These are phyloP conservation scores for Urocitellus parryii DNA, from an alignment of 2,113 vertebrate species.

Conservation along the genomic window DNA sequence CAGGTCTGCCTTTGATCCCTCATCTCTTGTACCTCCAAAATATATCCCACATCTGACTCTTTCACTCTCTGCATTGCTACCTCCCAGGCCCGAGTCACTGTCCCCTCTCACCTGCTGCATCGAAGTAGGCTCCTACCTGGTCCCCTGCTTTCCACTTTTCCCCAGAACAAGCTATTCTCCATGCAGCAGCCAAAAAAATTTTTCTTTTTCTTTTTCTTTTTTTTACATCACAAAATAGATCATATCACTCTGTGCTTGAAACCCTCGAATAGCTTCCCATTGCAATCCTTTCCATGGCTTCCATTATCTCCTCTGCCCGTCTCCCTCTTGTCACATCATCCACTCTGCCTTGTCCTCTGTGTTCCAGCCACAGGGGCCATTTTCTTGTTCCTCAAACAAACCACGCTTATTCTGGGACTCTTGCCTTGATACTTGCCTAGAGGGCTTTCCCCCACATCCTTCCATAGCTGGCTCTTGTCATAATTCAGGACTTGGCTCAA, in stretches of 20 bases:
- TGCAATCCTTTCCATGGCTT: not conserved
- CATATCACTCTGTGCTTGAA: not conserved
- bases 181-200: not conserved
- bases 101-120: not conserved
- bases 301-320: rapidly evolving
- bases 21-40: not conserved
- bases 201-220: not conserved
- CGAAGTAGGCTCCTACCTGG: not conserved
- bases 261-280: not conserved
- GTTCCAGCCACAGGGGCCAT: not conserved
- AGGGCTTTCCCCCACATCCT: not conserved
- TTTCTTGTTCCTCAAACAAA: not conserved
- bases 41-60: not conserved
- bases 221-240: not conserved
- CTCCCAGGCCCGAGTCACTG: not conserved
- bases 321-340: not conserved
- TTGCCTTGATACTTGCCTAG: not conserved
- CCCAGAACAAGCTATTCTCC: not conserved
- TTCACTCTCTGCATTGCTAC: not conserved
- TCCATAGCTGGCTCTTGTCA: not conserved
- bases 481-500: not conserved
- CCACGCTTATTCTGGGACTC: not conserved
- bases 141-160: not conserved
- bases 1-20: not conserved
- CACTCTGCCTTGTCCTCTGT: not conserved